Base-by-base conservation (phyloP, 2,888 invertebrate genomes). In the Sinohyriopsis cumingii region DNA sequence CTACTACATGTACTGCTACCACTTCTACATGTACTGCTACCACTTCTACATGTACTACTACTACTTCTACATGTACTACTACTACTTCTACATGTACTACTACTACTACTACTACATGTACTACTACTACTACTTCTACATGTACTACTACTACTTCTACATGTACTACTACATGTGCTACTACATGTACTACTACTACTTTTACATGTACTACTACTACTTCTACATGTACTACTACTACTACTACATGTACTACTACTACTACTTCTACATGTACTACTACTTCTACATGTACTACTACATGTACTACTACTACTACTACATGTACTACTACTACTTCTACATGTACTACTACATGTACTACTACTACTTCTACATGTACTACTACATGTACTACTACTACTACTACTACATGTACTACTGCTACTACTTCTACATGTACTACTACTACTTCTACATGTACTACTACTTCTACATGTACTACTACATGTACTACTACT, bases 151-250 rank as follows among this genome's bases (percentile, higher is more conserved):
- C 62, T 62, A 62, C 55, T 55, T 18, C 55, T 33, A 33, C 33
- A 33, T 33, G 6, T 6, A 33, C 7, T 33, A 33, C 25, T 25
- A 25, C 4, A 25, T 25, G 25, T 25, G 4, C 28, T 62, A 45
- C 62, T 62, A 25, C 62, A n/a, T n/a, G n/a, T 62, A 25, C 62
- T 62, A 62, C 62, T 62, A 62, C 62, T 62, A 24, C 45, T 62
- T 7, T 33, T 62, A 45, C 62, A 18, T 62, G 12, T 62, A 25
- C 28, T 62, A 45, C 62, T 62, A 25, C 62, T 62, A 25, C 62
- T 62, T 18, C 55, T 55, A 18, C 20, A 55, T 18, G 18, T 55
- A 62, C 62, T 62, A 62, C 62, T 62, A 24, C 45, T 62, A 62
- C 62, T 62, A 45, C 62, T 62, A 62, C 55, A 55, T 55, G 15